Percentiles rank a stretch among this genome's conserved stretches.
Conservation (phyloP, 2,888 invertebrate genomes). For the Zygogramma bicolorata region DNA sequence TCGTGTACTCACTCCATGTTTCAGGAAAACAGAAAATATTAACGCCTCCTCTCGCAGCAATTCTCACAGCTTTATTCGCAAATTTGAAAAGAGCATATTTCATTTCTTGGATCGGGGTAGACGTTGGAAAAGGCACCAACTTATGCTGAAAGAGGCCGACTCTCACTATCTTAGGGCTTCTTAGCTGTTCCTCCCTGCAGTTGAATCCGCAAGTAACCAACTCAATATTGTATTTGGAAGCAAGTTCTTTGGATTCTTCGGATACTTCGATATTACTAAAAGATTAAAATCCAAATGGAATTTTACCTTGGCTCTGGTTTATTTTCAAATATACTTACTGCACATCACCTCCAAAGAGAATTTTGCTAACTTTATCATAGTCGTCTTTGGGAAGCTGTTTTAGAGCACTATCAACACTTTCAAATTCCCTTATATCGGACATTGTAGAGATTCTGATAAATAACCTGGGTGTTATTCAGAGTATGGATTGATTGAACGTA, state of each 20-base stretch:
- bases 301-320: background rate
- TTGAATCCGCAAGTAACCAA: conserved; percentile 80
- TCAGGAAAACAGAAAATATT: conserved; percentile 96
- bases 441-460: conserved; percentile 18
- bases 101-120: conserved; percentile 78
- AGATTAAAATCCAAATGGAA: background rate
- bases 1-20: conserved; percentile 88
- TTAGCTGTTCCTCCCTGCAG: conserved; percentile 77
- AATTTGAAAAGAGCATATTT: conserved; percentile 82
- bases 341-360: conserved; percentile 39
- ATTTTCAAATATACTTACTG: conserved; percentile 37
- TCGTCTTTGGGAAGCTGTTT: conserved; percentile 41
- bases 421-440: conserved; percentile 44
- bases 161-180: conserved; percentile 78
- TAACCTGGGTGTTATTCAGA: background rate
- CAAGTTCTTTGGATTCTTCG: conserved; percentile 67
- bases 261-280: conserved; percentile 65
- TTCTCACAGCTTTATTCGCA: conserved; percentile 78
- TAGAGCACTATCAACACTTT: conserved; percentile 40
- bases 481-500: conserved; percentile 11
- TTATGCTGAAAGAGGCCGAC: conserved; percentile 92
- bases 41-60: conserved; percentile 83
- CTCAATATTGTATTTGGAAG: conserved; percentile 75
- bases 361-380: conserved; percentile 37
- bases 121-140: conserved; percentile 79